Evolutionary conservation across 1,140 invertebrate genomes (phyloP).

Genomic region (Zaprionus kolodkinae): DNA sequence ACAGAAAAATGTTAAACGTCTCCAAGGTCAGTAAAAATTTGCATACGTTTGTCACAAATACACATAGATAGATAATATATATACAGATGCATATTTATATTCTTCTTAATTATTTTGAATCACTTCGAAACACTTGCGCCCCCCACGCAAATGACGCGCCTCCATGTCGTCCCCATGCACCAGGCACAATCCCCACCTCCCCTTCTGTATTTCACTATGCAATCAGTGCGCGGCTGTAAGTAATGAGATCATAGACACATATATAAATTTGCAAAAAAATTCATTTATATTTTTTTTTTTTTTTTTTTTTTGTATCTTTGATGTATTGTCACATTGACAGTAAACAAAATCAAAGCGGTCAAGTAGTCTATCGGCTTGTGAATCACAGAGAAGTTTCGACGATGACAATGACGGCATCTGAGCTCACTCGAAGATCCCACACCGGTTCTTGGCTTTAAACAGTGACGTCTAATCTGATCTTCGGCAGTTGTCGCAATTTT

Average conservation of each 20-base stretch:
- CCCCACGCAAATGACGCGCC: conserved; percentile 38
- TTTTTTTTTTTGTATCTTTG: conserved; percentile 42
- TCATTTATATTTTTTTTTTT: conserved; percentile 17
- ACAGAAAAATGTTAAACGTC: conserved; percentile 28
- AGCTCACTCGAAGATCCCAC: conserved; percentile 57
- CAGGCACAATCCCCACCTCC: not conserved
- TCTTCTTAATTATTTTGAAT: conserved; percentile 62
- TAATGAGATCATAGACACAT: conserved; percentile 43
- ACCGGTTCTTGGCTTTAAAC: conserved; percentile 40
- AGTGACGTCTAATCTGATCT: conserved; percentile 51
- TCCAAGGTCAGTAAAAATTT: conserved; percentile 54
- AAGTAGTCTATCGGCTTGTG: conserved; percentile 44
- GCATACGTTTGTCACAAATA: conserved; percentile 21
- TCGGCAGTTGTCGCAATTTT: conserved; percentile 29
- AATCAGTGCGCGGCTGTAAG: conserved; percentile 19
- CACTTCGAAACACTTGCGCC: conserved; percentile 41
- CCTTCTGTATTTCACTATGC: conserved; percentile 5
- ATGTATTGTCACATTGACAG: conserved; percentile 50
- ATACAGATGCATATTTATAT: conserved; percentile 3
- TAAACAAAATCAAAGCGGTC: conserved; percentile 46
- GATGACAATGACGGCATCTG: conserved; percentile 30
- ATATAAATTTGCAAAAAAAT: conserved; percentile 49
- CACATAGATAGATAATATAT: not conserved
- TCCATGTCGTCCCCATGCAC: conserved; percentile 1
- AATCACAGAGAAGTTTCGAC: conserved; percentile 40